Conservation (phyloP, 2,113 vertebrate species). For the Spilogale gracilis region DNA sequence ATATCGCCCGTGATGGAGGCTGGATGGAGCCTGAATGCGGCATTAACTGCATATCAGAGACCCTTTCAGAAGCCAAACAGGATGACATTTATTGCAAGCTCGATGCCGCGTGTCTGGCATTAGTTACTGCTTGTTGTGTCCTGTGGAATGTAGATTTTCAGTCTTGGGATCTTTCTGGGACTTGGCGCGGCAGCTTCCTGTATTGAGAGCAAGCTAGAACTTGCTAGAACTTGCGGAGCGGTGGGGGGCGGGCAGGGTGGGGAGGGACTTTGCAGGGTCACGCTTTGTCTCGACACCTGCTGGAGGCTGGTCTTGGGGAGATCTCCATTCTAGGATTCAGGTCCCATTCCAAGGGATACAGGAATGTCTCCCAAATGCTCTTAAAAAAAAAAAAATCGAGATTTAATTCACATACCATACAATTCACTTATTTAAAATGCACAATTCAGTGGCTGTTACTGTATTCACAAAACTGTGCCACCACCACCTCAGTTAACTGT, state of each 20-base stretch:
- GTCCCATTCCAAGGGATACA: background rate
- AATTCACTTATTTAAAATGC: background rate
- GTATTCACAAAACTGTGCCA: background rate
- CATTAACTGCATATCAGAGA: slow-evolving; percentile 75
- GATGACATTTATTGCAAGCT: slow-evolving; percentile 72
- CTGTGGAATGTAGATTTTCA: slow-evolving; percentile 59
- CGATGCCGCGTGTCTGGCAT: slow-evolving; percentile 63
- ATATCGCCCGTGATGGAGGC: slow-evolving; percentile 75
- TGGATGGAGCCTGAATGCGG: slow-evolving; percentile 56
- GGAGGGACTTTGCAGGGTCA: background rate
- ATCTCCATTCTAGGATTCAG: background rate
- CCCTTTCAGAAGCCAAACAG: slow-evolving; percentile 76
- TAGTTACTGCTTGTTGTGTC: slow-evolving; percentile 62
- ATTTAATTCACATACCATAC: background rate
- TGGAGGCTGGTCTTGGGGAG: background rate
- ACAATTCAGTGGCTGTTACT: background rate
- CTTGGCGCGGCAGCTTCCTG: background rate
- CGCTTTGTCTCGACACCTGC: background rate
- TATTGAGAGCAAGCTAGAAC: background rate
- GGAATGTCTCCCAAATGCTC: background rate
- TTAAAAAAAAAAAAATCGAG: background rate
- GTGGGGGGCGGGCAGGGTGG: no score
- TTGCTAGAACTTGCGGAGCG: background rate
- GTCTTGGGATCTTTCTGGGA: background rate
- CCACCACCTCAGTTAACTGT: no score